A percentile compares a stretch with the other conserved stretches of the same genome.
phyloP scores from a whole-genome alignment of 2,113 vertebrate genomes.

The Hyperoodon ampullatus region DNA sequence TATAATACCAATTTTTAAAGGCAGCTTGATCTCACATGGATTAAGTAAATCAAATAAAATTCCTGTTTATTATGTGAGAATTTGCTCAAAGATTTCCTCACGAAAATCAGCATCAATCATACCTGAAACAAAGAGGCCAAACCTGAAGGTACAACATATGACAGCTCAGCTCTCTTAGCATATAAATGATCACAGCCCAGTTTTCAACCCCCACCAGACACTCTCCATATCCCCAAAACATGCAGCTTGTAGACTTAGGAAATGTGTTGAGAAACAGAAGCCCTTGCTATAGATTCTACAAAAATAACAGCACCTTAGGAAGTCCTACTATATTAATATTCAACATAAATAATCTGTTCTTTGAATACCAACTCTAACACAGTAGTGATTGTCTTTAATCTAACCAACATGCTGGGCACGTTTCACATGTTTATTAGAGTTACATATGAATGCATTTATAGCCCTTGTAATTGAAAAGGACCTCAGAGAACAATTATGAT shows the following conservation, averaged over 20 bases:
- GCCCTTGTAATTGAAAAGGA: slow-evolving; percentile 7
- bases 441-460: background rate
- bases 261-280: background rate
- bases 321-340: background rate
- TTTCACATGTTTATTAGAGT: background rate
- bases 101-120: slow-evolving; percentile 11
- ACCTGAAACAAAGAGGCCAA: background rate
- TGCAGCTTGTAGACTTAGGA: background rate
- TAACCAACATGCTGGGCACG: background rate
- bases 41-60: background rate
- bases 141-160: background rate
- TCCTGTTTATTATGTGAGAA: background rate
- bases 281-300: background rate
- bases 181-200: background rate
- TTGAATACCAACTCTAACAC: slow-evolving; percentile 5
- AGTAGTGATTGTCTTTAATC: background rate
- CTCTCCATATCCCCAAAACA: background rate
- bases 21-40: background rate
- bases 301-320: background rate
- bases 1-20: slow-evolving; percentile 27
- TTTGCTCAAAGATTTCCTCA: background rate
- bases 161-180: background rate
- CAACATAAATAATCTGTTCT: slow-evolving; percentile 9
- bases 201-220: background rate
- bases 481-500: background rate